A percentile compares a stretch with the other conserved stretches of the same genome.
phyloP scores from a whole-genome alignment of 2,797 vertebrate genomes.

The Tadarida brasiliensis region DNA sequence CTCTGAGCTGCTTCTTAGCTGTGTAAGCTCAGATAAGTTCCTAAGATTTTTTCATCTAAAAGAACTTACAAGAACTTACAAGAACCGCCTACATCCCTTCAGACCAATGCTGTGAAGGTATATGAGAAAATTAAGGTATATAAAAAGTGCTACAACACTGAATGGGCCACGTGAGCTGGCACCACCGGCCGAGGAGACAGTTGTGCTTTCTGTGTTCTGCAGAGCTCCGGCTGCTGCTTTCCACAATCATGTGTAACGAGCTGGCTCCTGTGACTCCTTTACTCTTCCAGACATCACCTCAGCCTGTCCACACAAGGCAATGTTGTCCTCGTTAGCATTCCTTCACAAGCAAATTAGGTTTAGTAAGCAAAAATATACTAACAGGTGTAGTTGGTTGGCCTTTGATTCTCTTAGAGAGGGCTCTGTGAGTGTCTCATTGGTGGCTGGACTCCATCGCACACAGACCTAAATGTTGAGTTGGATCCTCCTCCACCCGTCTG shows the following conservation, averaged over 20 bases:
- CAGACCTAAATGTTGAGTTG: not conserved
- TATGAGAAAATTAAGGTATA: not conserved
- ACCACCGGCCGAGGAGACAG: not conserved
- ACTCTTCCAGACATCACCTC: not conserved
- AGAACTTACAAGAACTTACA: slow-evolving; percentile 22
- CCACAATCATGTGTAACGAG: not conserved
- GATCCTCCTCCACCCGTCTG: not conserved
- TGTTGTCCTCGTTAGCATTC: not conserved
- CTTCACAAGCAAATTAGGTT: not conserved
- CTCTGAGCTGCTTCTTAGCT: not conserved
- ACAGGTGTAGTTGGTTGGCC: not conserved
- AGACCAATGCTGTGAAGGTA: not conserved
- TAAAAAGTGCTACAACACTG: not conserved
- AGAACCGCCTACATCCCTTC: not conserved
- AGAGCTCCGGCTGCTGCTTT: not conserved
- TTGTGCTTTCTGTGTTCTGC: not conserved
- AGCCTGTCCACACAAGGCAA: not conserved
- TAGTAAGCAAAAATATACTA: not conserved
- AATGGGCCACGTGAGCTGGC: not conserved
- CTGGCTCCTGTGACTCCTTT: not conserved
- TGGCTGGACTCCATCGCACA: not conserved
- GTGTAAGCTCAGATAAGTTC: not conserved
- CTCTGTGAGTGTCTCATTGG: not conserved
- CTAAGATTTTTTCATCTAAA: not conserved
- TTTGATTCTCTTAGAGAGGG: slow-evolving; percentile 7